phyloP scores from a whole-genome alignment of 2,888 invertebrate species.

The Lasioglossum morio region DNA sequence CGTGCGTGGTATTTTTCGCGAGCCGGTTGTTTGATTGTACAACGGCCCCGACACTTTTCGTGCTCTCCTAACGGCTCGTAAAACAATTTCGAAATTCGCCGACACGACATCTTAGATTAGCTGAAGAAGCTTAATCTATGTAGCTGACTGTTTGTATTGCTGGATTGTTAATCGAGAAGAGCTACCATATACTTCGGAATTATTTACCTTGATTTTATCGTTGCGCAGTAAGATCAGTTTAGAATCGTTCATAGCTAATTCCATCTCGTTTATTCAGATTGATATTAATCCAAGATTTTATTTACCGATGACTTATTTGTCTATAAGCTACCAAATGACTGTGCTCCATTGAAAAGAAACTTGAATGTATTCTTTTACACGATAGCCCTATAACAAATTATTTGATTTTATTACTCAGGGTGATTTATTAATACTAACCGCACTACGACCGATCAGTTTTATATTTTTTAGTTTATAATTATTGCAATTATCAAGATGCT shows the following conservation, averaged over 20 bases:
- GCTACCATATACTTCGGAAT: constrained; percentile 14
- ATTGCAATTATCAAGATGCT: too few species aligned
- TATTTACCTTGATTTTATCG: not conserved
- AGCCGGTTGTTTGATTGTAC: constrained; percentile 7
- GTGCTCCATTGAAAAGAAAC: too few species aligned
- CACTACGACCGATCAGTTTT: too few species aligned
- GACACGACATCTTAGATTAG: constrained; percentile 14
- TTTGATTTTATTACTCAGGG: too few species aligned
- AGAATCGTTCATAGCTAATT: not conserved
- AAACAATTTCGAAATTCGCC: constrained; percentile 48
- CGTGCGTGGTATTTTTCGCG: not conserved
- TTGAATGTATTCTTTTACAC: too few species aligned
- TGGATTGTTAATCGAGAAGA: constrained; percentile 26
- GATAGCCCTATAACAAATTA: too few species aligned
- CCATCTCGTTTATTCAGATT: too few species aligned
- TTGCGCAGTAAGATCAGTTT: not conserved
- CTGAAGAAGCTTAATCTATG: constrained; percentile 34
- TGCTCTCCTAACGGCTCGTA: not conserved
- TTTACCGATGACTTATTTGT: too few species aligned
- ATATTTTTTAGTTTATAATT: too few species aligned
- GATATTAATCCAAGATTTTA: too few species aligned
- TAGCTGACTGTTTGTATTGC: not conserved
- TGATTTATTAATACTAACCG: too few species aligned
- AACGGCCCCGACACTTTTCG: constrained; percentile 10
- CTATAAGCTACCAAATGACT: too few species aligned